Evolutionary conservation across 2,113 vertebrate species (phyloP), one percentile per base, ranked within the genome.

Genomic region (Gymnobelideus leadbeateri): DNA sequence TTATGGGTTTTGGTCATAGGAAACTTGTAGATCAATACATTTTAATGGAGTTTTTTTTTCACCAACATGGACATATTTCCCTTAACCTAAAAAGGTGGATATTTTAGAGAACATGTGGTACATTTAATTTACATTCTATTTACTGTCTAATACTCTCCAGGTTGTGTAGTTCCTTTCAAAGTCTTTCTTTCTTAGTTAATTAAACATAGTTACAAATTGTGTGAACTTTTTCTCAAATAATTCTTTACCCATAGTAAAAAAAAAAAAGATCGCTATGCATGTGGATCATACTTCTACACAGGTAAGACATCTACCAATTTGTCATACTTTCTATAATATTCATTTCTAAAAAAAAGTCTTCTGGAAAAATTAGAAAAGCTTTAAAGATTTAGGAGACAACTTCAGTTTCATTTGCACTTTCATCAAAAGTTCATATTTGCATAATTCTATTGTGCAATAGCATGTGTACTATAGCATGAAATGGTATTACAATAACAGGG

Each of bases 341-440:
- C 8, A 55, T 55, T 55, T 89, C 31, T 94, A 92, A 90, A 89
- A 49, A 90, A 95, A 55, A 57, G 0, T 43, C 12, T 68, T 8
- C 25, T 57, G 94, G 12, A 6, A 1, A 28, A 94, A 37, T 94
- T 37, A 96, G n/a, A 91, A 93, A 8, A 50, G 8, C 50, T 94
- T 51, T 93, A 43, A 89, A 91, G 8, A 55, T 28, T 95, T 93
- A 89, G 94, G 94, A 91, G 91, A 31, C 95, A 96, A 91, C 25
- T 84, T 93, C 37, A 96, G 0, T 92, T 91, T 95, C 91, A 93
- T 93, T 93, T 93, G 10, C 89, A 37, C 77, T 84, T 94, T 94
- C 68, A 91, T 8, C 47, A 54, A 92, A 89, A 95, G 0, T 90
- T 91, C 94, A 94, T 94, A 61, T 68, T 28, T 7, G 89, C 14